phyloP scores from a whole-genome alignment of 2,888 invertebrate genomes.

The Camponotus fellah region DNA sequence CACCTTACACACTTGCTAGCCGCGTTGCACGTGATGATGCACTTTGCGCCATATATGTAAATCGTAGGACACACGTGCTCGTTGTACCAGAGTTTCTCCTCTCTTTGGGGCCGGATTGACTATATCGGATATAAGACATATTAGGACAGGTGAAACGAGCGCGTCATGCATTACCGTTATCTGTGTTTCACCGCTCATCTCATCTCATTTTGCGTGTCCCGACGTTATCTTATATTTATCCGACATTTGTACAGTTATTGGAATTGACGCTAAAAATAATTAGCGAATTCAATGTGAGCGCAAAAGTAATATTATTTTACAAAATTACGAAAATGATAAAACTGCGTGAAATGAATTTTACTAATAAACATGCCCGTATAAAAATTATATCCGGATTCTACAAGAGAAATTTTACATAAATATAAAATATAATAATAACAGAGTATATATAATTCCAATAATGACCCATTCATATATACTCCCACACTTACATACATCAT shows the following conservation, averaged over 20 bases:
- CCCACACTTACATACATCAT: no score
- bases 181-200: conserved; percentile 62
- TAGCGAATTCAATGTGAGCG: background rate
- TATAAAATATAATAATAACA: background rate
- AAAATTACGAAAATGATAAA: background rate
- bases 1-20: conserved; percentile 44
- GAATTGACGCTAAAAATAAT: conserved; percentile 30
- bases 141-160: conserved; percentile 73
- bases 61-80: conserved; percentile 42
- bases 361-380: background rate
- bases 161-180: conserved; percentile 71
- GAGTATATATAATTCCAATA: background rate
- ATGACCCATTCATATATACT: background rate
- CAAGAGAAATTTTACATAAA: background rate
- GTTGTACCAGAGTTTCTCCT: conserved; percentile 40
- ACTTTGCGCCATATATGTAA: conserved; percentile 54
- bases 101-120: conserved; percentile 40
- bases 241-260: conserved; percentile 40
- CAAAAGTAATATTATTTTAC: background rate
- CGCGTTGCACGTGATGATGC: conserved; percentile 25
- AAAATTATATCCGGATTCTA: background rate
- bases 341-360: background rate
- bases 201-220: conserved; percentile 30
- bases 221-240: conserved; percentile 38
- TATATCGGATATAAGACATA: conserved; percentile 65